Percentiles rank a stretch among this genome's conserved stretches.
phyloP scores from a whole-genome alignment of 1,140 invertebrate genomes.

The Drosophila simulans region DNA sequence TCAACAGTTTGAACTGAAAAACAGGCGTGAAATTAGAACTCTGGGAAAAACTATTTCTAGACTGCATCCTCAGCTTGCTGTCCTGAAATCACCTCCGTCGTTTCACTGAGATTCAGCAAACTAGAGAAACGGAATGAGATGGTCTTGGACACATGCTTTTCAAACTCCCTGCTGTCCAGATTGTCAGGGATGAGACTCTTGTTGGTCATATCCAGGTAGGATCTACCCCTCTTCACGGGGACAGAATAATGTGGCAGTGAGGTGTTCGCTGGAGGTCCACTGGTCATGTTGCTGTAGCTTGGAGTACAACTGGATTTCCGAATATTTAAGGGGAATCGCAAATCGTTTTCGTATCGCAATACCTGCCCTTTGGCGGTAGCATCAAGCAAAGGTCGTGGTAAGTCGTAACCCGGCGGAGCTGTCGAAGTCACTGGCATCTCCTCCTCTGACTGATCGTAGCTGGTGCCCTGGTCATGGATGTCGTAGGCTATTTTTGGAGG shows the following conservation, averaged over 20 bases:
- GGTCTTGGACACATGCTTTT: conserved; percentile 81
- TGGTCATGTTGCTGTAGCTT: conserved; percentile 73
- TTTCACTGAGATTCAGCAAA: conserved; percentile 79
- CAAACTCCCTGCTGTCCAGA: conserved; percentile 77
- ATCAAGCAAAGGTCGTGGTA: conserved; percentile 77
- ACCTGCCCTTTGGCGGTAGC: conserved; percentile 69
- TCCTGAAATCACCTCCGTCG: conserved; percentile 22
- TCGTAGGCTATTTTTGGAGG: conserved; percentile 77
- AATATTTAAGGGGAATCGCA: conserved; percentile 77
- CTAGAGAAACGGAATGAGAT: conserved; percentile 84
- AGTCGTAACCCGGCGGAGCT: conserved; percentile 74
- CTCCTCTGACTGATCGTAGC: conserved; percentile 59
- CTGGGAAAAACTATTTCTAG: conserved; percentile 29
- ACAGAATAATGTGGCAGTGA: conserved; percentile 68
- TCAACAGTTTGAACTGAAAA: conserved; percentile 77
- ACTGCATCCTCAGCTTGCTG: conserved; percentile 55
- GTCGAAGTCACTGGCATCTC: conserved; percentile 50
- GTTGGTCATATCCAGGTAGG: conserved; percentile 82
- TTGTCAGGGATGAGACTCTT: conserved; percentile 79
- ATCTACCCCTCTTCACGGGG: conserved; percentile 76
- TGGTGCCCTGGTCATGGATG: conserved; percentile 61
- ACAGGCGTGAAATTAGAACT: conserved; percentile 42
- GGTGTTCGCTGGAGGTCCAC: conserved; percentile 24
- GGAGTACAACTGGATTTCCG: conserved; percentile 69
- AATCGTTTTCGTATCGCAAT: conserved; percentile 81